Evolutionary conservation across 2,113 vertebrate species (phyloP).

Genomic region (Prochilodus magdalenae): DNA sequence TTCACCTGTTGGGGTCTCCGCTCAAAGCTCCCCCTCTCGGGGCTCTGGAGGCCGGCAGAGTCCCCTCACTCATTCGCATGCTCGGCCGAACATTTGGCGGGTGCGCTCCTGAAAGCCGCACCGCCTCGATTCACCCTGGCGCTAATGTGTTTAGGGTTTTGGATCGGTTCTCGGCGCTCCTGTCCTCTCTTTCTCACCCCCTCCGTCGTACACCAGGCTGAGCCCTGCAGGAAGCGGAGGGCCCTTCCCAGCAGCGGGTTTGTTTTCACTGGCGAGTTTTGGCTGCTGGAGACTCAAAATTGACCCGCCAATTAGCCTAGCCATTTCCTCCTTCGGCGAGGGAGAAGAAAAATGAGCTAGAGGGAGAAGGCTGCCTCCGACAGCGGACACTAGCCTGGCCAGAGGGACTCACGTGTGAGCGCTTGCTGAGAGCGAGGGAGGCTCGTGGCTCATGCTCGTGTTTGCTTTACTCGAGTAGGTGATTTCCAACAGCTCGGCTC

Average conservation of each 20-base stretch:
- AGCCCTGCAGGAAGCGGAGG: constrained; percentile 53
- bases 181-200: constrained; percentile 1
- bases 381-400: no score
- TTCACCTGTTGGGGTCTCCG: constrained; percentile 30
- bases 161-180: not conserved
- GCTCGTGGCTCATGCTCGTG: constrained; percentile 19
- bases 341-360: constrained; percentile 25
- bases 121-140: not conserved
- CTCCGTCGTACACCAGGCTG: constrained; percentile 71
- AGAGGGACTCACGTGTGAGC: no score
- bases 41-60: not conserved
- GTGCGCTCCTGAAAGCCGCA: not conserved
- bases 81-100: not conserved
- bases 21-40: not conserved
- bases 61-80: constrained; percentile 16
- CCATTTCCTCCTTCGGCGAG: constrained; percentile 48
- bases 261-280: constrained; percentile 60
- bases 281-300: constrained; percentile 58
- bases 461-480: constrained; percentile 66
- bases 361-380: not conserved
- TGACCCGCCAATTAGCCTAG: constrained; percentile 65
- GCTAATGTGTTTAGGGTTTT: not conserved
- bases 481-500: constrained; percentile 58
- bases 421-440: not conserved
- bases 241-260: constrained; percentile 47